phyloP scores from a whole-genome alignment of 2,797 vertebrate species.

The Pantherophis vulpinus region DNA sequence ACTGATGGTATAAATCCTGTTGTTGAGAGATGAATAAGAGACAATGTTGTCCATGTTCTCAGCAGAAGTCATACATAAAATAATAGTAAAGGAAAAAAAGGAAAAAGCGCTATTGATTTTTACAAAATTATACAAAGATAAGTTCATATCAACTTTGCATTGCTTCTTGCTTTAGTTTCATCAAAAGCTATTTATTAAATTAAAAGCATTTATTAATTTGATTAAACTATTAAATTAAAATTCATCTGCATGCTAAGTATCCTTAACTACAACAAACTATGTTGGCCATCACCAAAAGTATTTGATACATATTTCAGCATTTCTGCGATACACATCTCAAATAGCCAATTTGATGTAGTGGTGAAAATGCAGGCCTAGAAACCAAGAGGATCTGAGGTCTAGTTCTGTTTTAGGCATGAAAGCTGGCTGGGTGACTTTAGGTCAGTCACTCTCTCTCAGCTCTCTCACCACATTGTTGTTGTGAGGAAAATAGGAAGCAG shows the following conservation, averaged over 20 bases:
- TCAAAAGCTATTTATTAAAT: background rate
- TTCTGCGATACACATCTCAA: background rate
- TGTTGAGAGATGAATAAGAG: slow-evolving; percentile 57
- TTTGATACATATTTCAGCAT: background rate
- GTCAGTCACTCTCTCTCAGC: background rate
- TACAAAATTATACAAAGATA: background rate
- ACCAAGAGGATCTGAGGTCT: background rate
- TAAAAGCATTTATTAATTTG: background rate
- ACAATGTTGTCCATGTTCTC: slow-evolving; percentile 44
- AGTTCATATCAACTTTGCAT: background rate
- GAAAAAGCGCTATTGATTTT: background rate
- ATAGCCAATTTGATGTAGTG: background rate
- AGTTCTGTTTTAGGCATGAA: background rate
- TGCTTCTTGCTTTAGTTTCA: background rate
- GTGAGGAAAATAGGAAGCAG: background rate
- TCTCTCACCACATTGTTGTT: background rate
- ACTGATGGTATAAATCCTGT: slow-evolving; percentile 96
- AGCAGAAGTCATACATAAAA: background rate
- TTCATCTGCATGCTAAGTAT: background rate
- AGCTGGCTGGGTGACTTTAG: background rate
- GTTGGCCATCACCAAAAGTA: background rate
- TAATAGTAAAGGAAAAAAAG: background rate
- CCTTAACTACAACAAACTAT: background rate
- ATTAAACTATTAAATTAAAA: background rate
- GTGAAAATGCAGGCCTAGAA: background rate